Evolutionary conservation across 2,113 vertebrate species (phyloP).

Genomic region (Pachypanchax playfairii): DNA sequence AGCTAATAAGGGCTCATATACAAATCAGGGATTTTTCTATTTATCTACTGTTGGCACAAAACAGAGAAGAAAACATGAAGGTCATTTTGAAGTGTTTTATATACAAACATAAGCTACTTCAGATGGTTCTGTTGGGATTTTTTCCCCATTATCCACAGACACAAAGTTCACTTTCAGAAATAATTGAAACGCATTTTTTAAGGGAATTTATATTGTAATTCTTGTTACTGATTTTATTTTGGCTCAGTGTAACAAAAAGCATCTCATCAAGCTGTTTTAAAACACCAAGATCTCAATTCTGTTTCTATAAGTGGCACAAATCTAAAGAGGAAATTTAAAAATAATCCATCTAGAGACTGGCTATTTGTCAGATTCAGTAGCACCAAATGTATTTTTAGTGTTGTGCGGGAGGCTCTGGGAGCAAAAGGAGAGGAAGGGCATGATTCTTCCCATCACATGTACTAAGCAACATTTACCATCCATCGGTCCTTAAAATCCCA

Average conservation of each 20-base stretch:
- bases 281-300: no score
- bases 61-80: no score
- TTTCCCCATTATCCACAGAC: background rate
- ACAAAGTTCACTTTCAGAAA: background rate
- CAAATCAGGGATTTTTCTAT: no score
- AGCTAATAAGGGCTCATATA: no score
- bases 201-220: no score
- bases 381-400: constrained; percentile 34
- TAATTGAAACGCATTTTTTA: background rate
- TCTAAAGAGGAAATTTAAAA: background rate
- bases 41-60: no score
- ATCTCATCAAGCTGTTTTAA: background rate
- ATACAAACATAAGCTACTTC: background rate
- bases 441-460: constrained; percentile 40
- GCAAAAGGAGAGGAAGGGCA: background rate
- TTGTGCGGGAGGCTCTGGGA: constrained; percentile 9
- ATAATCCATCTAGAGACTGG: background rate
- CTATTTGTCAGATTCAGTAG: background rate
- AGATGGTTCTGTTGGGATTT: background rate
- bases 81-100: background rate
- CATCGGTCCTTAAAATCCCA: constrained; percentile 21
- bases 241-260: no score
- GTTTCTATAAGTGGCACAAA: background rate
- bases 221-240: background rate
- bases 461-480: constrained; percentile 37